Evolutionary conservation across 2,888 invertebrate genomes (phyloP), one percentile per base, ranked within the genome.

Genomic region (Cosmopolites sordidus): DNA sequence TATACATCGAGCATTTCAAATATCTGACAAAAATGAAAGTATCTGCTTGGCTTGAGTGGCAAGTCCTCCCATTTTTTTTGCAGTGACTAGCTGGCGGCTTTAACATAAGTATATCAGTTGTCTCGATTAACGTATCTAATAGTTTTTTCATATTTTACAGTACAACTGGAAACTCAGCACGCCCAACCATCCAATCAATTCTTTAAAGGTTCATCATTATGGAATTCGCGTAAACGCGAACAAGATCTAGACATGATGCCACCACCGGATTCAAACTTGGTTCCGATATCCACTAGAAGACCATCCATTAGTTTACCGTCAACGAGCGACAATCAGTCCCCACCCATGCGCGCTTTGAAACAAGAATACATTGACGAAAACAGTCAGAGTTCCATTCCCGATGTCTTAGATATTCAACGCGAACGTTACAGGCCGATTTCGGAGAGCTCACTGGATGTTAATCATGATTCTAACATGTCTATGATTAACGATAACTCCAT

Each of bases 321-420:
- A 41, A 69, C 80, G 49, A 80, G 80, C 17, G 83, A 83, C 62
- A 75, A 78, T 46, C 76, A 77, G 63, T 76, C 78, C 38, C 78
- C 80, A 2, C 78, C 78, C 1, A 66, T 79, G 52, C 78, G 76
- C 9, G 51, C 61, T 14, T 75, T 86, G 41, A 86, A 86, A 71
- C 83, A 82, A 42, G 83, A 87, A 74, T 75, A 85, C 42, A 70
- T 83, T 33, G 89, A 89, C 68, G 89, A 89, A 58, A 82, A 79
- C 61, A 86, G 87, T 66, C 84, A 87, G 70, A 81, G 79, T 61
- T 83, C 83, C 15, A 69, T 82, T 54, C 67, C 69, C 41, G 74
- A 75, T 42, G 61, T 68, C 1, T 63, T 69, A 54, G 73, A 74
- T 44, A 58, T 67, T 48, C 54, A 51, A 17, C 64, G 65, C 43